These are phyloP conservation scores for Eospalax fontanierii DNA, from an alignment of 2,797 vertebrate genomes.

Conservation along the genomic window DNA sequence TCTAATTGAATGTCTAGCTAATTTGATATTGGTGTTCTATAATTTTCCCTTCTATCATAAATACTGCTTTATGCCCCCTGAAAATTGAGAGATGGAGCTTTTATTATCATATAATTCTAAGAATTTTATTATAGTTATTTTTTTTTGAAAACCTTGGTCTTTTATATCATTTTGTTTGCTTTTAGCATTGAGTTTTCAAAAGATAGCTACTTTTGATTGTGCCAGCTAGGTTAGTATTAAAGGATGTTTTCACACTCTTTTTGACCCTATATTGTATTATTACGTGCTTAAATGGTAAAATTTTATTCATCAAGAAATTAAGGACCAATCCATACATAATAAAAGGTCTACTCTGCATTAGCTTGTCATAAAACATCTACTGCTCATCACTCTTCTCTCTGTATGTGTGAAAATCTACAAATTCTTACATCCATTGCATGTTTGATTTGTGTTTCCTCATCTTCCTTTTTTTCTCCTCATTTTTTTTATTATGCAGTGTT, in stretches of 20 bases:
- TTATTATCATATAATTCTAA: not conserved
- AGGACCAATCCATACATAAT: not conserved
- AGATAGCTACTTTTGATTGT: slow-evolving; percentile 73
- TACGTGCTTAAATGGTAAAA: slow-evolving; percentile 14
- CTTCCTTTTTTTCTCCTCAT: slow-evolving; percentile 8
- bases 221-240: slow-evolving; percentile 71
- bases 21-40: slow-evolving; percentile 9
- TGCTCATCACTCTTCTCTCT: not conserved
- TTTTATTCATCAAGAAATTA: slow-evolving; percentile 62
- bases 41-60: not conserved
- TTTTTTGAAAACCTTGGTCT: slow-evolving; percentile 28
- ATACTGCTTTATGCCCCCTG: slow-evolving; percentile 9
- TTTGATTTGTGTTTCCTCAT: not conserved
- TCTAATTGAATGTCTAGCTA: not conserved
- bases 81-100: slow-evolving; percentile 48
- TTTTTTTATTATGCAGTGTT: not conserved
- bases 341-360: slow-evolving; percentile 4
- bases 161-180: slow-evolving; percentile 71
- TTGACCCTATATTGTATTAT: slow-evolving; percentile 61
- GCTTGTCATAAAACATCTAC: slow-evolving; percentile 3
- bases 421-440: not conserved
- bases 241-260: slow-evolving; percentile 20
- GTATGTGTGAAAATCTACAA: not conserved
- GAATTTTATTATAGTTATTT: slow-evolving; percentile 53
- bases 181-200: slow-evolving; percentile 72